Conservation (phyloP, 2,113 vertebrate genomes). For the Dicerorhinus sumatrensis region DNA sequence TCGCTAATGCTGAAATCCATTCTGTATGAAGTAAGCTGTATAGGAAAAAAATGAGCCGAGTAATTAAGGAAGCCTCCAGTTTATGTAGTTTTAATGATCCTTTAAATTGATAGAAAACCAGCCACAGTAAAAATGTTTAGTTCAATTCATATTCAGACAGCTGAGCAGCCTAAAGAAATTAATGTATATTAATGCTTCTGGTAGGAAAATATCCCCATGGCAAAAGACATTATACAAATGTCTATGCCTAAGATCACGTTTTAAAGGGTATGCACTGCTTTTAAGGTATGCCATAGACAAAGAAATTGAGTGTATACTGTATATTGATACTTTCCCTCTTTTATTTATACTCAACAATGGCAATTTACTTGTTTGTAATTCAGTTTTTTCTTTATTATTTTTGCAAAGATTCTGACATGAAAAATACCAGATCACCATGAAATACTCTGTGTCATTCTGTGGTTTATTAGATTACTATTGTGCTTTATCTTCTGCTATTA, state of each 20-base stretch:
- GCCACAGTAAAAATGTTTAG: background rate
- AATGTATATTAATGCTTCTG: background rate
- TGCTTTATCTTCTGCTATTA: slow-evolving; percentile 9
- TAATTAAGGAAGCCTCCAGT: slow-evolving; percentile 15
- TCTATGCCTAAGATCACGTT: background rate
- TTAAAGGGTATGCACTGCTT: background rate
- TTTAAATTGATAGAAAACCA: slow-evolving; percentile 15
- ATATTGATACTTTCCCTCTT: background rate
- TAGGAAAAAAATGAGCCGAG: background rate
- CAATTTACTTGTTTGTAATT: background rate
- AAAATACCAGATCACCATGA: background rate
- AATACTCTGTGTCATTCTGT: background rate
- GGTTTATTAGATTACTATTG: background rate
- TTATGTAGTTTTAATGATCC: background rate
- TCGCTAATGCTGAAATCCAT: background rate
- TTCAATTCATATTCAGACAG: background rate
- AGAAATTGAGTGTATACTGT: background rate
- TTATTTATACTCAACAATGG: background rate
- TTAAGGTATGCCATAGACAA: background rate
- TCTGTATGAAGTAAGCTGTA: background rate
- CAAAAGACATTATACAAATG: background rate
- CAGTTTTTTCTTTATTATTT: slow-evolving; percentile 18
- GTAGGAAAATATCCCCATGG: background rate
- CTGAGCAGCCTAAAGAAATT: slow-evolving; percentile 15
- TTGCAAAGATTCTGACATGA: slow-evolving; percentile 13